Base-by-base conservation (phyloP, 1,140 invertebrate species). In the Drosophila sechellia region DNA sequence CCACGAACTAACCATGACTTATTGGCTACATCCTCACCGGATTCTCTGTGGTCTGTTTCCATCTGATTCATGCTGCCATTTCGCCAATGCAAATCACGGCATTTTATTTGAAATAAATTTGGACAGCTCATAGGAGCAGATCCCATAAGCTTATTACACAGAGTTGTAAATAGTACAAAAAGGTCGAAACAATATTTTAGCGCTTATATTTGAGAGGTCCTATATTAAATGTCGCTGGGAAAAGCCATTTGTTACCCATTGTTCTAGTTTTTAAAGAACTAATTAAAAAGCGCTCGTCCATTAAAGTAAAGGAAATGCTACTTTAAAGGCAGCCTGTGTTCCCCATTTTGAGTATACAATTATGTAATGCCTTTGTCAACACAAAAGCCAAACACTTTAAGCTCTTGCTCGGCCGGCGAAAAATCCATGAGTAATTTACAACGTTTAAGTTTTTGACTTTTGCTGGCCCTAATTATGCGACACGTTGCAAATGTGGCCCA, bases 1-100 rank as follows among this genome's bases (percentile, higher is more conserved):
- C 46, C 59, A 65, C 64, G 42, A 31, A 65, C 31, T 65, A 70
- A 70, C 52, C 39, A 52, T 56, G 66, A 70, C 49, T 70, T 70
- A 70, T 70, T 70, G 50, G 25, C 37, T 27, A 37, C 66, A 40
- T 43, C 20, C 64, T 35, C 50, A 8, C 27, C 15, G 8, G 27
- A 20, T 31, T 11, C 12, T 2, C 34, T 13, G 15, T 25, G 42
- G 48, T 17, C 2, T 20, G 48, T 8, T 0, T 34, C 4, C n/a
- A 31, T 15, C 20, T 70, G 53, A 52, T 65, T 64, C 35, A 64
- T 17, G n/a, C 17, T 25, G 12, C n/a, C 34, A 37, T 31, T 45
- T 35, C 35, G 11, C 52, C 42, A 43, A 43, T 43, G 40, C 27
- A 15, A 25, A 10, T 27, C 27, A 10, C 12, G 1, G 10, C 13